A percentile compares a stretch with the other conserved stretches of the same genome.
Conservation (phyloP, 2,113 vertebrate genomes). For the Brachypodius melanocephalos region DNA sequence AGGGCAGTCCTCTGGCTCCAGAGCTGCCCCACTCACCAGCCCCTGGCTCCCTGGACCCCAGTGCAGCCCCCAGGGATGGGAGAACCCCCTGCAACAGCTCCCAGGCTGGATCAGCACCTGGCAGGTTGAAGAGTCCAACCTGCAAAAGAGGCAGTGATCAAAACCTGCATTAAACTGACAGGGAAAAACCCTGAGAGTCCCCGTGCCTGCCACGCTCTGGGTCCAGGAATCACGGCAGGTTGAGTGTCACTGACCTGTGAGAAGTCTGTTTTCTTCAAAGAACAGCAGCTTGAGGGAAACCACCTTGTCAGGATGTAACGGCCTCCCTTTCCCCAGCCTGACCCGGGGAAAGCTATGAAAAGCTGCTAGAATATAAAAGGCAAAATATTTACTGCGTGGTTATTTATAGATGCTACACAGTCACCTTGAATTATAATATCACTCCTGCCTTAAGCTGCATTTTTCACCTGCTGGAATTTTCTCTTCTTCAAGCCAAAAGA, state of each 20-base stretch:
- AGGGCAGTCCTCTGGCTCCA: neutral
- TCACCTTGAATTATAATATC: neutral
- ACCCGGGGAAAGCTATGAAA: neutral
- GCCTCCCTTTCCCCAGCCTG: neutral
- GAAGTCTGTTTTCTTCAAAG: neutral
- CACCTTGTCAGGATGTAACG: neutral
- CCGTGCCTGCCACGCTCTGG: neutral
- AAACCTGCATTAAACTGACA: neutral
- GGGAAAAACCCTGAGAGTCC: neutral
- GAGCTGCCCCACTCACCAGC: neutral
- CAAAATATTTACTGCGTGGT: neutral
- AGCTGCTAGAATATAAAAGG: neutral
- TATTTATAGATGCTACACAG: neutral
- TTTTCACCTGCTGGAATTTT: neutral
- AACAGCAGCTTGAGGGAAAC: neutral
- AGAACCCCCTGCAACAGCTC: rapidly evolving
- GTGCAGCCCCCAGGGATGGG: rapidly evolving
- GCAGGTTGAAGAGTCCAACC: neutral
- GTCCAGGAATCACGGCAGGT: neutral
- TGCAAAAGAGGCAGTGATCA: neutral
- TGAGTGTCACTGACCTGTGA: neutral
- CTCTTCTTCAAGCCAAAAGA: neutral
- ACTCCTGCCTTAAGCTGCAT: neutral
- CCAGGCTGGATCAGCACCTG: neutral
- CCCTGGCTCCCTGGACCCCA: neutral